Evolutionary conservation across 2,888 invertebrate genomes (phyloP), one percentile per base, ranked within the genome.

Genomic region (Synanthedon andrenaeformis): DNA sequence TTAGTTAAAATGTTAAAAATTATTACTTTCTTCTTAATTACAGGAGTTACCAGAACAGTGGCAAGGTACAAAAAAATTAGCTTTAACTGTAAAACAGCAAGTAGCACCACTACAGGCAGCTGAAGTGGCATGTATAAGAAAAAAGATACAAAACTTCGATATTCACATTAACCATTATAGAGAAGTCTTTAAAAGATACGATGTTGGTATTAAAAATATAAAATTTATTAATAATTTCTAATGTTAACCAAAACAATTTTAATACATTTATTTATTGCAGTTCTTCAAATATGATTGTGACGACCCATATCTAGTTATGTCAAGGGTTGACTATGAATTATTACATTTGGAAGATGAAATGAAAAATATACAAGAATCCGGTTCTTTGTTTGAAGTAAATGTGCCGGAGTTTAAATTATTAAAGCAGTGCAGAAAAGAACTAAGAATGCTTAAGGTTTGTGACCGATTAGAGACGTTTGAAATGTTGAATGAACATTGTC

Each of bases 1-100:
- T 35, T 45, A 8, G 45, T 14, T n/a, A 13, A n/a, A 42, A 42
- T 42, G 45, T 45, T 8, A 4, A 13, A 11, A 13, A 6, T 8
- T 5, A 45, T 8, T 13, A 45, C 23, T 56, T 58, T 54, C 64
- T 71, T 19, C 19, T 49, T 12, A 13, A 14, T 19, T 49, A 19
- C 87, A 96, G 90, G 97, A 98, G 80, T 79, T 98, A 54, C 98
- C 98, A 11, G 97, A 97, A 71, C 96, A 97, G 78, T 98, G 98
- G 98, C 93, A 92, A 64, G 94, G 96, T 62, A 96, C 96, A 0
- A 98, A 98, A 76, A 98, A 97, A 82, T 90, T 97, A 55, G 96
- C 96, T 0, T 82, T 94, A 19, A 95, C 94, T 42, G 94, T 97
- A 3, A 97, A 97, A 73, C 97, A 97, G 74, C 95, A 96, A 79